These are phyloP conservation scores for Dolichopus griseipennis DNA, from an alignment of 2,888 invertebrate species.

Conservation along the genomic window DNA sequence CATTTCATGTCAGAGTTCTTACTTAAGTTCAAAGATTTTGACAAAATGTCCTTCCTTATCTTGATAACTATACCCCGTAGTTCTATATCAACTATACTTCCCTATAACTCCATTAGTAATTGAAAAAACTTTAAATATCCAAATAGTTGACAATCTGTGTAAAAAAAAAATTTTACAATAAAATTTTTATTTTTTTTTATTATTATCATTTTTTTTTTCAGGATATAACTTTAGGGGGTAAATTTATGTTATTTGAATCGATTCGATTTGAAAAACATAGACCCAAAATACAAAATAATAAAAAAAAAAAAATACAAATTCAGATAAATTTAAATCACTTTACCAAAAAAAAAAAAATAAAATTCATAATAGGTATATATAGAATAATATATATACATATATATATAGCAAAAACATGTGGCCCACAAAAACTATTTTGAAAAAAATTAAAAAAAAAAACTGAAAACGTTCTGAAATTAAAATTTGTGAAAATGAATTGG, in stretches of 20 bases:
- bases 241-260: conserved; percentile 4
- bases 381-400: not conserved
- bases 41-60: no score
- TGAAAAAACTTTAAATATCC: no score
- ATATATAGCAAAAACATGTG: not conserved
- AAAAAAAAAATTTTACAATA: no score
- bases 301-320: not conserved
- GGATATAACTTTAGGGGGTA: conserved; percentile 6
- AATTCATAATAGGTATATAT: no score
- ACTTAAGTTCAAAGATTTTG: no score
- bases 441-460: no score
- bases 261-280: conserved; percentile 2
- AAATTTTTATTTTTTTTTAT: not conserved
- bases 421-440: no score
- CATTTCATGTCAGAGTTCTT: no score
- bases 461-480: not conserved
- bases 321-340: conserved; percentile 3
- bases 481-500: not conserved
- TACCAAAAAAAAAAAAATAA: not conserved
- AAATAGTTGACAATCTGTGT: no score
- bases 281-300: not conserved
- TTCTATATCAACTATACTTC: no score
- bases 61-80: no score
- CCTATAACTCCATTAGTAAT: no score
- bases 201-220: not conserved